Base-by-base conservation (phyloP, 2,888 invertebrate species). In the Agriopis marginaria region DNA sequence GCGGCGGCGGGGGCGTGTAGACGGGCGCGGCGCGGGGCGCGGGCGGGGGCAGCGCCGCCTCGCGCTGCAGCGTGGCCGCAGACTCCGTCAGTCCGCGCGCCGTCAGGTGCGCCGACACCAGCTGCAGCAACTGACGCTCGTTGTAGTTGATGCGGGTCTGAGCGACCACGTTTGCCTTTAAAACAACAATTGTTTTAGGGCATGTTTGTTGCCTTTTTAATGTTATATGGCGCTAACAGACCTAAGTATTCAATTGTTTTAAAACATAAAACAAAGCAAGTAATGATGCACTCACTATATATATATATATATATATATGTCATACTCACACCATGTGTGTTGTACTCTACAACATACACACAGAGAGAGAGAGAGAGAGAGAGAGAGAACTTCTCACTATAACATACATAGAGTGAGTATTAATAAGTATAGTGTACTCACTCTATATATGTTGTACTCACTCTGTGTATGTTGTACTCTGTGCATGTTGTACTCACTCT, bases 131-230 rank as follows among this genome's bases (percentile, higher is more conserved):
- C 88, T 99, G 99, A 55, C 97, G 96, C 86, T 98, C 98, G 89
- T 99, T 98, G 95, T 98, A 99, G 82, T 97, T 97, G 71, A 99
- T 99, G 74, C 97, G 96, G 0, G 99, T 99, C 90, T 99, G 98
- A 0, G 99, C 99, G 0, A 99, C 98, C 55, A 99, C 98, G 89
- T 98, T 98, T 0, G 99, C 97, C 96, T 96, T 84, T 2, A n/a
- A 54, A 32, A 32, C 5, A 3, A 11, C 3, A 10, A 32, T 32
- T 3, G 32, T 32, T 32, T 3, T 32, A 32, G 32, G 5, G 4
- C 32, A 32, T 3, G 32, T 23, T 23, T 23, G 17, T 23, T 23
- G 17, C n/a, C n/a, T 23, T 1, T 23, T 23, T 23, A 23, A 23
- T 23, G 17, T 23, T 23, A 23, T 23, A 23, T 23, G 17, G 17